A percentile compares a stretch with the other conserved stretches of the same genome.
Conservation (phyloP, 2,797 vertebrate genomes). For the Brotogeris chrysoptera region DNA sequence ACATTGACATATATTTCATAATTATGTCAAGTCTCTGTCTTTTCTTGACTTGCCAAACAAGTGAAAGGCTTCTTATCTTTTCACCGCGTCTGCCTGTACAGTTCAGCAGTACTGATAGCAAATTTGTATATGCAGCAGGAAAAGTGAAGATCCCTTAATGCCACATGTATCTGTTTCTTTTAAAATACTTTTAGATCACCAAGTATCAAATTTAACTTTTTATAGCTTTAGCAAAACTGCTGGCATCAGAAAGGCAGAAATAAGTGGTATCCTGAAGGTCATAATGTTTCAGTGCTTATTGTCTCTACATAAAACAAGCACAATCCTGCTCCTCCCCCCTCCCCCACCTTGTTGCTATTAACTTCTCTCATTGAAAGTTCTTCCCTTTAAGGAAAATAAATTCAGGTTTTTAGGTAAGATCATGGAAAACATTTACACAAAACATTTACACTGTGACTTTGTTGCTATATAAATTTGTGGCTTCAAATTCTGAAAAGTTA, state of each 20-base stretch:
- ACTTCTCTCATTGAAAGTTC: background rate
- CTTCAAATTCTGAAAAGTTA: constrained; percentile 32
- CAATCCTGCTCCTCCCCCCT: background rate
- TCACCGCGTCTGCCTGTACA: background rate
- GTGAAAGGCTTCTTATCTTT: background rate
- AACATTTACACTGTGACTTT: background rate
- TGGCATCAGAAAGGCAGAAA: background rate
- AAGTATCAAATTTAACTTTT: background rate
- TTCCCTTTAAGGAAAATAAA: constrained; percentile 30
- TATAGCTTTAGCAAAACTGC: background rate
- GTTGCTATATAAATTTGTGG: constrained; percentile 31
- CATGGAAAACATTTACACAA: background rate
- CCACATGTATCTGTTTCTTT: background rate
- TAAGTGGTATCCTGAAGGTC: background rate
- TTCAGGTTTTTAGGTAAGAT: background rate
- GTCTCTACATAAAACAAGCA: background rate
- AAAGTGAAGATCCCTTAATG: background rate
- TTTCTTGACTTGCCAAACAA: background rate
- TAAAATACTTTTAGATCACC: background rate
- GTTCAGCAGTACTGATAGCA: background rate
- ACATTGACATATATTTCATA: background rate
- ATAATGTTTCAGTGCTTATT: background rate
- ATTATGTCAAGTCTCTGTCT: background rate
- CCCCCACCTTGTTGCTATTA: background rate
- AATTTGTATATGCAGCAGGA: background rate